Evolutionary conservation across 2,797 vertebrate genomes (phyloP).

Genomic region (Dicrostonyx torquatus): DNA sequence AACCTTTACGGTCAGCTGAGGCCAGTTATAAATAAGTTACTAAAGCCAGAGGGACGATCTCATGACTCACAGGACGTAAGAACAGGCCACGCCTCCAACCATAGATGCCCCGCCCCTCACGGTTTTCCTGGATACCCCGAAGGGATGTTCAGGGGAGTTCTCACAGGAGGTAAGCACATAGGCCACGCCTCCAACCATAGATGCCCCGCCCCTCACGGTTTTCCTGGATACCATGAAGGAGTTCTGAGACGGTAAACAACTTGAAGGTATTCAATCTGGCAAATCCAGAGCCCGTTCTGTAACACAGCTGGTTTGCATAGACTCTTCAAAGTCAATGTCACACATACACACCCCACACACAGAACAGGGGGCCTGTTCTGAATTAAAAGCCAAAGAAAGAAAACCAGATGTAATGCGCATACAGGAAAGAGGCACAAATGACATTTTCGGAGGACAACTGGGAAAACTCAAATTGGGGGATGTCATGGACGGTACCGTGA

Average conservation of each 20-base stretch:
- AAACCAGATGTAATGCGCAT: neutral
- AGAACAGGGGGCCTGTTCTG: neutral
- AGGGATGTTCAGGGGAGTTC: neutral
- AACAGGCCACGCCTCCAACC: neutral
- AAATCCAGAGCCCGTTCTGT: neutral
- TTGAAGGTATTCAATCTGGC: neutral
- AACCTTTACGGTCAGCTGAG: neutral
- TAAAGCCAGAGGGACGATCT: neutral
- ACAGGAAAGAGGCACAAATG: neutral
- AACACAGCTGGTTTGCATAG: neutral
- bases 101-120: neutral
- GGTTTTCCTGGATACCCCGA: neutral
- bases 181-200: neutral
- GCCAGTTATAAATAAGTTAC: neutral
- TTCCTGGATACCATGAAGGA: neutral
- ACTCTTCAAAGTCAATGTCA: neutral
- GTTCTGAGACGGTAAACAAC: neutral
- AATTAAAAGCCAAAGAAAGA: slow-evolving; percentile 16
- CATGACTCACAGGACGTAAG: neutral
- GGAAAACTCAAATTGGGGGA: neutral
- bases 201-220: neutral
- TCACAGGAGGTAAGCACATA: neutral
- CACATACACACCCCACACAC: neutral
- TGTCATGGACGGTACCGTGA: neutral
- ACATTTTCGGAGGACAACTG: neutral